Evolutionary conservation across 2,888 invertebrate species (phyloP).

Genomic region (Lasioglossum lativentre): DNA sequence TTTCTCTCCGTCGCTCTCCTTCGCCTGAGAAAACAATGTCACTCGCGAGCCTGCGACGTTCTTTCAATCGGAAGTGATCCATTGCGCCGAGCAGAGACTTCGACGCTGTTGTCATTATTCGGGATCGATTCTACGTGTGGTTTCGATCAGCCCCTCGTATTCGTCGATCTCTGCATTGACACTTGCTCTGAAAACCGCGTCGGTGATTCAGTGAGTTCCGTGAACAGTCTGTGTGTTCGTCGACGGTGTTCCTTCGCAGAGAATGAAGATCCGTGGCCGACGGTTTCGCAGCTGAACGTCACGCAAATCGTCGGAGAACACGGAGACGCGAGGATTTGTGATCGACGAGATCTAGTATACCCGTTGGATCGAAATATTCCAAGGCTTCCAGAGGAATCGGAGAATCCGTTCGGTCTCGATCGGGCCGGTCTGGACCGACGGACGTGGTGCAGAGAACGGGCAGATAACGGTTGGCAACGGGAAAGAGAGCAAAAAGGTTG

Average conservation of each 20-base stretch:
- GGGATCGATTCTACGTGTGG: not conserved
- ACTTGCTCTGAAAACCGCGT: not conserved
- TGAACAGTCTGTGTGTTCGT: not conserved
- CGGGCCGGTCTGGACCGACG: slow-evolving; percentile 11
- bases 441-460: slow-evolving; percentile 1
- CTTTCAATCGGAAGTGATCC: not conserved
- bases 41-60: not conserved
- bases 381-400: not conserved
- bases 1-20: not conserved
- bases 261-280: slow-evolving; percentile 1
- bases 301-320: not conserved
- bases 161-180: not conserved
- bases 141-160: not conserved
- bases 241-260: not conserved
- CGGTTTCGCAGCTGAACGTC: not conserved
- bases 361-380: slow-evolving; percentile 2
- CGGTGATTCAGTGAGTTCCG: not conserved
- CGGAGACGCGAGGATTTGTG: not conserved
- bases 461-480: slow-evolving; percentile 31
- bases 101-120: not conserved
- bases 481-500: slow-evolving; percentile 38
- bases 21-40: slow-evolving; percentile 12
- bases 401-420: not conserved
- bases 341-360: not conserved
- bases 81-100: not conserved